Evolutionary conservation across 2,797 vertebrate genomes (phyloP).

Genomic region (Natrix natrix): DNA sequence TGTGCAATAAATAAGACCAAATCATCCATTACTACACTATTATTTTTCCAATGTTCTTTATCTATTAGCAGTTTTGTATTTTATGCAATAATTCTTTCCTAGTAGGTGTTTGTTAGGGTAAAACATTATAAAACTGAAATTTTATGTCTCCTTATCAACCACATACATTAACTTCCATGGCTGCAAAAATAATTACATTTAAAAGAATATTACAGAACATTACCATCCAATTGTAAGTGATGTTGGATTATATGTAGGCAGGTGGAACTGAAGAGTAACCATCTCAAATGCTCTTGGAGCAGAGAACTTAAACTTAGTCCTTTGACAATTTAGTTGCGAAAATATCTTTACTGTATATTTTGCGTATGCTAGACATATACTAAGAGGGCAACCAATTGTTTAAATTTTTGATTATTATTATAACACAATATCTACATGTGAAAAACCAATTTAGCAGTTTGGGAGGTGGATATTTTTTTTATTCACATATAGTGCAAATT

Average conservation of each 20-base stretch:
- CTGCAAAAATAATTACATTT: not conserved
- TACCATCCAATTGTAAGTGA: not conserved
- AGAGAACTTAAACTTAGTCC: not conserved
- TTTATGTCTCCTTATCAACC: not conserved
- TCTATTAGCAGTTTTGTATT: not conserved
- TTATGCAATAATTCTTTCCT: not conserved
- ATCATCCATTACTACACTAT: not conserved
- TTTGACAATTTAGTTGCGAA: not conserved
- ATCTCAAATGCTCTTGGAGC: not conserved
- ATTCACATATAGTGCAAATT: not conserved
- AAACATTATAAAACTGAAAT: not conserved
- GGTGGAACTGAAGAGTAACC: not conserved
- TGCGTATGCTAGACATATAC: not conserved
- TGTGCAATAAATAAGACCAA: not conserved
- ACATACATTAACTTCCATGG: not conserved
- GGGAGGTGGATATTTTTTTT: not conserved
- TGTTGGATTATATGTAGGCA: not conserved
- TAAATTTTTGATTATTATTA: not conserved
- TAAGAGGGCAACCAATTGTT: not conserved
- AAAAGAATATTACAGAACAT: not conserved
- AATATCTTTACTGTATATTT: not conserved
- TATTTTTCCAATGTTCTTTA: not conserved
- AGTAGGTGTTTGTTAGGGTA: not conserved
- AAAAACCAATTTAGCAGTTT: not conserved
- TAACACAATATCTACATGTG: not conserved